Conservation (phyloP, 23 tunicate genomes). For the Diplosoma virens region DNA sequence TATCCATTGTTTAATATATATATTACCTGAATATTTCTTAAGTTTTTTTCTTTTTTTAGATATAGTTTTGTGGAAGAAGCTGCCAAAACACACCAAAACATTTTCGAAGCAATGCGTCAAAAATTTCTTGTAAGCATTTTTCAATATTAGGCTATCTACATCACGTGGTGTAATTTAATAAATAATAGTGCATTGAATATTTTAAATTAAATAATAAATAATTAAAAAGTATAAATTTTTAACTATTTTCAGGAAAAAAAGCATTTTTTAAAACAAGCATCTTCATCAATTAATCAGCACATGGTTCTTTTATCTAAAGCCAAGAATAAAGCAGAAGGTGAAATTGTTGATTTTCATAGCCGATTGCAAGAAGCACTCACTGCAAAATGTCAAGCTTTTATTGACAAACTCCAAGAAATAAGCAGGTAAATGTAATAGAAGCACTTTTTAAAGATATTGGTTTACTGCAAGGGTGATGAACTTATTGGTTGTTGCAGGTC, state of each 20-base stretch:
- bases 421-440: neutral
- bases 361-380: neutral
- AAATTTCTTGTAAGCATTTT: slow-evolving; percentile 27
- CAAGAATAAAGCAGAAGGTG: neutral
- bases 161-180: too few species aligned
- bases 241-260: slow-evolving; percentile 4
- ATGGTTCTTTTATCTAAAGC: neutral
- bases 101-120: slow-evolving; percentile 1
- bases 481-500: too few species aligned
- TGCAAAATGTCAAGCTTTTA: slow-evolving; percentile 3
- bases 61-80: slow-evolving; percentile 62
- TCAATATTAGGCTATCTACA: neutral
- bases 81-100: slow-evolving; percentile 10
- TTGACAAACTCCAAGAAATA: neutral
- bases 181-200: too few species aligned
- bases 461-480: too few species aligned
- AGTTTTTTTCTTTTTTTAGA: neutral
- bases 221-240: too few species aligned
- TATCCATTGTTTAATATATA: neutral
- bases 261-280: neutral
- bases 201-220: too few species aligned
- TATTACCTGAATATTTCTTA: neutral
- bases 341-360: neutral
- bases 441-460: too few species aligned
- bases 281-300: neutral